These are phyloP conservation scores for Epinephelus moara DNA, from an alignment of 2,113 vertebrate genomes.

Conservation along the genomic window DNA sequence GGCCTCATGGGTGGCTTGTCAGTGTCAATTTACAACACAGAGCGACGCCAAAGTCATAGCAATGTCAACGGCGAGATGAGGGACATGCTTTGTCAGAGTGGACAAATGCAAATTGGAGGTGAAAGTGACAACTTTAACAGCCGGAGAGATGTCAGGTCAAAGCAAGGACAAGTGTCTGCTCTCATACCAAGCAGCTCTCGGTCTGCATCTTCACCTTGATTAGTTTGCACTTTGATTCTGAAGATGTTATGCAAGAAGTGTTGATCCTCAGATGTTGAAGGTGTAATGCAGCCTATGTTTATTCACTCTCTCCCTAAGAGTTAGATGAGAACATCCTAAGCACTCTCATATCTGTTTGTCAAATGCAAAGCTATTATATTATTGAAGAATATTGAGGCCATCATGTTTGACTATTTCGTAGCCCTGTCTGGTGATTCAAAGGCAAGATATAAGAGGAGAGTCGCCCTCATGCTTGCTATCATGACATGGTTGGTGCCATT, in stretches of 20 bases:
- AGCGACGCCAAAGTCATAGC: constrained; percentile 27
- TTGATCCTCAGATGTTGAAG: no score
- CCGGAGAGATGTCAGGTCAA: constrained; percentile 25
- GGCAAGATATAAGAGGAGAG: no score
- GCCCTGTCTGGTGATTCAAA: no score
- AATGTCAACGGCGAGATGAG: constrained; percentile 54
- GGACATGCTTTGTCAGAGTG: constrained; percentile 28
- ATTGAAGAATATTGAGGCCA: no score
- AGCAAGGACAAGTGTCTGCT: constrained; percentile 46
- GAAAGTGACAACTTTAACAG: constrained; percentile 47
- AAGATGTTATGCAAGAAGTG: background rate
- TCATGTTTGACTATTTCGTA: no score
- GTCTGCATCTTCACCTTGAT: constrained; percentile 3
- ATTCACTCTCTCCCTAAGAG: no score
- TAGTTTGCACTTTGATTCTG: background rate
- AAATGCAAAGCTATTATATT: no score
- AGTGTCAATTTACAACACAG: constrained; percentile 37
- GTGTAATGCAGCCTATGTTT: no score
- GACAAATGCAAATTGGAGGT: constrained; percentile 45
- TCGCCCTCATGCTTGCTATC: no score
- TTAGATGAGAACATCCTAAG: no score
- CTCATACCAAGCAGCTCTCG: constrained; percentile 46
- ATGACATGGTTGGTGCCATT: no score
- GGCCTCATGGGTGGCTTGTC: constrained; percentile 47
- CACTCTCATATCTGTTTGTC: no score